Evolutionary conservation across 2,113 vertebrate species (phyloP).

Genomic region (Leptodactylus fuscus): DNA sequence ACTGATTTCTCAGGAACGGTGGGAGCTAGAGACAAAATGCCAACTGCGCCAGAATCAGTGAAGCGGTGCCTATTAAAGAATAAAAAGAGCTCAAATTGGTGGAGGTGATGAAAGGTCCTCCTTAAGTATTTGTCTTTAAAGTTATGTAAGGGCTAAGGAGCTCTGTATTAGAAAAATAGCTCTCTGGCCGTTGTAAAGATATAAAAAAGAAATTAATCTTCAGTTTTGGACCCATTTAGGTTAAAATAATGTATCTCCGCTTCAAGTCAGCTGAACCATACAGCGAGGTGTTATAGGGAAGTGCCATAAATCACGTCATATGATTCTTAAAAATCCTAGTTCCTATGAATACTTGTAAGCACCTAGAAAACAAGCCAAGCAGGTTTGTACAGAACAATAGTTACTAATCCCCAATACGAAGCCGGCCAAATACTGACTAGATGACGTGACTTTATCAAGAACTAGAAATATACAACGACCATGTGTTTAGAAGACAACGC

Average conservation of each 20-base stretch:
- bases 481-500: neutral
- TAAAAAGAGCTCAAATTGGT: too few species aligned
- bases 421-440: neutral
- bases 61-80: too few species aligned
- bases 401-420: constrained; percentile 15
- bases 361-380: constrained; percentile 12
- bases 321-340: neutral
- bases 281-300: neutral
- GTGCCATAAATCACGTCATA: neutral
- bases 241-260: too few species aligned
- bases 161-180: neutral
- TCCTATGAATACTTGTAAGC: neutral
- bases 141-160: neutral
- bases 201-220: neutral
- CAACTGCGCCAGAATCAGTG: too few species aligned
- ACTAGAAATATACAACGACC: neutral
- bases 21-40: too few species aligned
- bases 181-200: neutral
- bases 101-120: too few species aligned
- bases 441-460: neutral
- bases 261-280: too few species aligned
- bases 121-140: neutral
- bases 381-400: neutral
- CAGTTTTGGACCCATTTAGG: too few species aligned
- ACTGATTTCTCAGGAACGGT: too few species aligned